Evolutionary conservation across 2,888 invertebrate genomes (phyloP).

Genomic region (Campoplex nolae): DNA sequence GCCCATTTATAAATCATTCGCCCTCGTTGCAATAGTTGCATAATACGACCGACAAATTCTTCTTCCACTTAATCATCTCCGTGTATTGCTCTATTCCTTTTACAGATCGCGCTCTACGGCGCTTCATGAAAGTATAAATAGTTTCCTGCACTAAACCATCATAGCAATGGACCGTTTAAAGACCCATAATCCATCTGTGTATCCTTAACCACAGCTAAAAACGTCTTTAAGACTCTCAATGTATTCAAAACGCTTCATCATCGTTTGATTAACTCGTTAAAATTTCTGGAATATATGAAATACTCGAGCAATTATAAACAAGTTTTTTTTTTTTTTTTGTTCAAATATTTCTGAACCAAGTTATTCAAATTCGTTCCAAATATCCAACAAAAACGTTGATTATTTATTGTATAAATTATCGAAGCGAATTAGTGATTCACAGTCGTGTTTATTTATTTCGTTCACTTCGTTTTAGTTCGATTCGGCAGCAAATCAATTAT

Average conservation of each 20-base stretch:
- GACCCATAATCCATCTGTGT: neutral
- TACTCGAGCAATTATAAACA: neutral
- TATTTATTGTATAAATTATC: neutral
- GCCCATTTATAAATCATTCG: slow-evolving; percentile 56
- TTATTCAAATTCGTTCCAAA: neutral
- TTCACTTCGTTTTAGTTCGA: neutral
- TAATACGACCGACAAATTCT: slow-evolving; percentile 54
- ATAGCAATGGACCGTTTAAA: slow-evolving; percentile 26
- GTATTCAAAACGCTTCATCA: neutral
- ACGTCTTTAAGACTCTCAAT: neutral
- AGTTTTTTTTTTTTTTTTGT: neutral
- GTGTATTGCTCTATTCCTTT: slow-evolving; percentile 33
- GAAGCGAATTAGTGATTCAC: neutral
- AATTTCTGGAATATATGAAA: neutral
- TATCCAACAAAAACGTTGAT: neutral
- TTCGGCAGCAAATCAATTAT: neutral
- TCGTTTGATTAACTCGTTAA: neutral
- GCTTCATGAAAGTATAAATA: slow-evolving; percentile 33
- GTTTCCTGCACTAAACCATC: slow-evolving; percentile 39
- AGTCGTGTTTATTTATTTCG: neutral
- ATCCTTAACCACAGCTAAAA: neutral
- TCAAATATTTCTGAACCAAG: neutral
- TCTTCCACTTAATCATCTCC: slow-evolving; percentile 1
- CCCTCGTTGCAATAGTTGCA: slow-evolving; percentile 32
- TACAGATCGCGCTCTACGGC: slow-evolving; percentile 37